Evolutionary conservation across 2,113 vertebrate species (phyloP), one percentile per base, ranked within the genome.

Genomic region (Silurus glanis): DNA sequence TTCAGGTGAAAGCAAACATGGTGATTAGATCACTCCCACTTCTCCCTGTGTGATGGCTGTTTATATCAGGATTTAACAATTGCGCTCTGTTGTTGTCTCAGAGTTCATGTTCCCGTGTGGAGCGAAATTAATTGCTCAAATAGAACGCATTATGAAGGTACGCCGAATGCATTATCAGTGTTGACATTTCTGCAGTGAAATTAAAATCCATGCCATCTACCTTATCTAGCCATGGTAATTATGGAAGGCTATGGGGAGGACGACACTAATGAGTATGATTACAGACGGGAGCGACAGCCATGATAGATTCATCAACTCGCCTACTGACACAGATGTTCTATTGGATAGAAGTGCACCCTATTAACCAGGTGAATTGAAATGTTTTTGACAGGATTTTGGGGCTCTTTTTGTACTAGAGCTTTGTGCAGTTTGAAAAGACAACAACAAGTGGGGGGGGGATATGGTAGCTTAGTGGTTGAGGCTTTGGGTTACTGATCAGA

Each of bases 121-220:
- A 82, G 59, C 6, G 82, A 82, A 83, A 87, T 82, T 69, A 85
- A 87, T 82, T 53, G 67, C 80, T 87, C 12, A 51, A 81, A 87
- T 80, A 51, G 25, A 80, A 62, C 80, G 37, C 78, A 78, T 87
- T 75, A 85, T 16, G 28, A 66, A 55, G 61, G n/a, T 25, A 7
- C 37, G n/a, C 53, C 45, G 47, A 51, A 16, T 74, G 55, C 79
- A 74, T 51, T 86, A 86, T 51, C 56, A 51, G 56, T 61, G 79
- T 71, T 74, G 79, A 74, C 85, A 76, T 85, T 82, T 85, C 21
- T 71, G 47, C 25, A 28, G 62, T 78, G 78, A 71, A 82, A 82
- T 87, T 71, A 84, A 75, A 84, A 72, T 82, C 47, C 45, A 62
- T 82, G 28, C 19, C 28, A 61, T 51, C 69, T 82, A 78, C 75